phyloP scores from a whole-genome alignment of 2,888 invertebrate genomes.

The Acleris laterana region DNA sequence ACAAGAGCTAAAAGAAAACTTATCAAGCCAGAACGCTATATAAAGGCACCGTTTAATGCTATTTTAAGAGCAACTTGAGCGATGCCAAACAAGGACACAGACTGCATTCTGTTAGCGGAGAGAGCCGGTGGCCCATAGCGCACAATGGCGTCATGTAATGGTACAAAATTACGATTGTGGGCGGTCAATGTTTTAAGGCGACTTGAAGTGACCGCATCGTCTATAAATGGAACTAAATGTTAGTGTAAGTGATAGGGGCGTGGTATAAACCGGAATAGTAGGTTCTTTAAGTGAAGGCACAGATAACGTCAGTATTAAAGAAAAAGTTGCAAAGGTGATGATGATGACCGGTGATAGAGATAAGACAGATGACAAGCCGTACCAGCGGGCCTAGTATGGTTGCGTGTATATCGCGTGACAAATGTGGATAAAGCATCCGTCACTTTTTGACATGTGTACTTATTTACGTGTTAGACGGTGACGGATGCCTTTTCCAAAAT shows the following conservation, averaged over 20 bases:
- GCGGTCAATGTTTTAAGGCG: constrained; percentile 1
- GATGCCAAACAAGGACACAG: constrained; percentile 32
- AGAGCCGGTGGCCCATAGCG: too few relatives aligned
- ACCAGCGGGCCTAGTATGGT: too few relatives aligned
- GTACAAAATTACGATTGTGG: too few relatives aligned
- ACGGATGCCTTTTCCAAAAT: too few relatives aligned
- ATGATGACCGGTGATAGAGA: too few relatives aligned
- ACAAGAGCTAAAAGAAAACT: constrained; percentile 8
- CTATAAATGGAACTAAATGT: constrained; percentile 25
- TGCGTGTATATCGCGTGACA: too few relatives aligned
- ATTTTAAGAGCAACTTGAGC: constrained; percentile 25
- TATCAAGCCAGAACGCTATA: constrained; percentile 16
- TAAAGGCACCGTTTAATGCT: constrained; percentile 32
- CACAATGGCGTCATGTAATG: too few relatives aligned
- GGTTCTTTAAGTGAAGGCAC: background rate
- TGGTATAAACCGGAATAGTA: background rate
- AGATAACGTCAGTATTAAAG: background rate
- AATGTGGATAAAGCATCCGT: too few relatives aligned
- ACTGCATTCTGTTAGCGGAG: constrained; percentile 23
- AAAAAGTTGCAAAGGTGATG: background rate
- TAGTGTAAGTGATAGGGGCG: constrained; percentile 18
- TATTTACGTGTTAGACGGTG: too few relatives aligned
- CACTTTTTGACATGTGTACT: too few relatives aligned
- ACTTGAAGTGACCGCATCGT: constrained; percentile 15
- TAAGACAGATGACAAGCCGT: too few relatives aligned